Evolutionary conservation across 2,797 vertebrate genomes (phyloP), one percentile per base, ranked within the genome.

Genomic region (Perodicticus potto): DNA sequence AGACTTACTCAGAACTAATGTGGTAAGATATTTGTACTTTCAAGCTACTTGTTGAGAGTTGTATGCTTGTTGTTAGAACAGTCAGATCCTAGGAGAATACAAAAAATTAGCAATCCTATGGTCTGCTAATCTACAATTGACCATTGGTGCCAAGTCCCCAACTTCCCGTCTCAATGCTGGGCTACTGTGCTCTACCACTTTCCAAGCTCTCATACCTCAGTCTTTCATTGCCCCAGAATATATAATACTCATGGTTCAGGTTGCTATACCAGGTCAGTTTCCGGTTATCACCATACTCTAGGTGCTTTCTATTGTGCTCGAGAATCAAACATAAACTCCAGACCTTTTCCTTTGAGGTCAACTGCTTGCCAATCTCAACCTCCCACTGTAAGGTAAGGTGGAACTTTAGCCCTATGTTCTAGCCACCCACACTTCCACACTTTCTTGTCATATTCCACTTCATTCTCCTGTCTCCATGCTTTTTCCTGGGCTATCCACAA

Each of bases 351-450:
- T 67, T 61, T 29, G 20, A 27, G 45, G 45, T 27, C 23, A 7
- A 2, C 43, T 70, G 7, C 20, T 19, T 86, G 22, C 69, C 32
- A 14, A 5, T 34, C 37, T 72, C 32, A 45, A 5, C 22, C 45
- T 55, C 5, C 45, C 34, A 9, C 40, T 34, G 5, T 13, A 45
- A 5, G 32, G 40, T 19, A n/a, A 23, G 0, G 1, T 49, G 37
- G 59, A 40, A 27, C 55, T 76, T 49, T 55, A 32, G 12, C 3
- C 4, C n/a, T 72, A 2, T 27, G 37, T 13, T 57, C 67, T 27
- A 0, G 3, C 11, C 7, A 29, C 37, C 25, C 5, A 3, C 4
- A 0, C 19, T 40, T 80, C 57, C 29, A 3, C 4, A 0, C 19
- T 45, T 80, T 49, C 25, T 78, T 29, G 5, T 84, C 43, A 29